Evolutionary conservation across 2,888 invertebrate genomes (phyloP), one percentile per base, ranked within the genome.

Genomic region (Ypsolopha sequella): DNA sequence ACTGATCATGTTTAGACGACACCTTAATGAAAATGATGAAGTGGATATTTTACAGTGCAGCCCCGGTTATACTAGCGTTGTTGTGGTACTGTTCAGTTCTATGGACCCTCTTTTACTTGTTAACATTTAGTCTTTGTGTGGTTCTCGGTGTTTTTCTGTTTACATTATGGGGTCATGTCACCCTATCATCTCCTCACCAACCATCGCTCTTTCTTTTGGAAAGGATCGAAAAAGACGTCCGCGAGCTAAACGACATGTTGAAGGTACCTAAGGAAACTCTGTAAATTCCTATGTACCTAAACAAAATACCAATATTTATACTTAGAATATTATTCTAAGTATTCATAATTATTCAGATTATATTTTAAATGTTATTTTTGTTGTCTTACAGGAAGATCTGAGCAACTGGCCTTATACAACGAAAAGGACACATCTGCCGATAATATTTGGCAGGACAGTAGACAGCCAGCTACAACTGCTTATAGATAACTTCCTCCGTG

Each of bases 391-490:
- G 87, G 84, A 84, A 59, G 86, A 87, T 54, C 72, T 75, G 60
- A 68, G 60, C 53, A 85, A 75, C 58, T 84, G 79, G 80, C 78
- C 76, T 9, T 68, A 73, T 56, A 56, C 66, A 38, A 60, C 64
- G 10, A 86, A 76, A 61, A 85, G 82, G 57, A 80, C 85, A 44
- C 91, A 92, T 73, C 87, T 93, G 60, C 92, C 93, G n/a, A 82
- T 93, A n/a, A 89, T 95, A 64, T 93, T 94, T 76, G 93, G 95
- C 43, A 89, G 94, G 56, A 93, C 94, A 53, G 93, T 96, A 39
- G 96, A 96, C 67, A 91, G 92, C 62, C 91, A 95, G 58, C 75
- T 96, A 34, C 94, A 95, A 65, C 93, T 95, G 70, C 86, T 96
- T 41, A 88, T 96, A 59, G 95, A 96, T 71, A 90, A 93, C 70